Evolutionary conservation across 2,797 vertebrate species (phyloP).

Genomic region (Sebastes steindachneri): DNA sequence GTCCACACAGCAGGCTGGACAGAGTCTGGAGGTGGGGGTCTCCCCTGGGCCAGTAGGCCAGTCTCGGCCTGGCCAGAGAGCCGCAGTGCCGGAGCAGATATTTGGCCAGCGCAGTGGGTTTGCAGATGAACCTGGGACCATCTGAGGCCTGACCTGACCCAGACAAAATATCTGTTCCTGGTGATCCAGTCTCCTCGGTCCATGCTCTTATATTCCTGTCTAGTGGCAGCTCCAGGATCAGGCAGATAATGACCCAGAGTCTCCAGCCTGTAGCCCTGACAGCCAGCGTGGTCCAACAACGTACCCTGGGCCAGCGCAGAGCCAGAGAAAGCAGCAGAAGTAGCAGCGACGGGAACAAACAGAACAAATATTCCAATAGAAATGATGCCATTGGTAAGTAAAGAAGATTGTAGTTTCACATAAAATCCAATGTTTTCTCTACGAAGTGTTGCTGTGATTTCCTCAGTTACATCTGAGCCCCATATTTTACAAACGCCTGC

Average conservation of each 20-base stretch:
- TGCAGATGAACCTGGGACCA: conserved; percentile 81
- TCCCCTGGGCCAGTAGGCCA: conserved; percentile 70
- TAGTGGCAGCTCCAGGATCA: conserved; percentile 60
- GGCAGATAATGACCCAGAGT: conserved; percentile 61
- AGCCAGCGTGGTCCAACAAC: neutral
- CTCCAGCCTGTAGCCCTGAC: conserved; percentile 37
- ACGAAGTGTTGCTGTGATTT: neutral
- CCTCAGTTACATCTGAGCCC: neutral
- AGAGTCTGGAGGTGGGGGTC: conserved; percentile 88
- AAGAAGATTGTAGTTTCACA: neutral
- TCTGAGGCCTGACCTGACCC: conserved; percentile 43
- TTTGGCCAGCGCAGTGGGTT: conserved; percentile 86
- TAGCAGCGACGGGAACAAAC: conserved; percentile 59
- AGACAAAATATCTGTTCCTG: neutral
- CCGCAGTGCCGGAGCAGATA: conserved; percentile 81
- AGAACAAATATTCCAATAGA: conserved; percentile 53
- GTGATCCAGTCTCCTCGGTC: neutral
- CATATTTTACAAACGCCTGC: neutral
- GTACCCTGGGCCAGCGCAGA: conserved; percentile 22
- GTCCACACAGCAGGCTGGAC: conserved; percentile 76
- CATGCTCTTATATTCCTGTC: neutral
- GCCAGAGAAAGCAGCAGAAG: conserved; percentile 52
- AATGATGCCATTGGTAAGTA: conserved; percentile 31
- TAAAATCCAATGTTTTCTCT: neutral
- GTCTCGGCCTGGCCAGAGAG: conserved; percentile 56